phyloP scores from a whole-genome alignment of 2,797 vertebrate genomes.

The Pogoniulus pusillus region DNA sequence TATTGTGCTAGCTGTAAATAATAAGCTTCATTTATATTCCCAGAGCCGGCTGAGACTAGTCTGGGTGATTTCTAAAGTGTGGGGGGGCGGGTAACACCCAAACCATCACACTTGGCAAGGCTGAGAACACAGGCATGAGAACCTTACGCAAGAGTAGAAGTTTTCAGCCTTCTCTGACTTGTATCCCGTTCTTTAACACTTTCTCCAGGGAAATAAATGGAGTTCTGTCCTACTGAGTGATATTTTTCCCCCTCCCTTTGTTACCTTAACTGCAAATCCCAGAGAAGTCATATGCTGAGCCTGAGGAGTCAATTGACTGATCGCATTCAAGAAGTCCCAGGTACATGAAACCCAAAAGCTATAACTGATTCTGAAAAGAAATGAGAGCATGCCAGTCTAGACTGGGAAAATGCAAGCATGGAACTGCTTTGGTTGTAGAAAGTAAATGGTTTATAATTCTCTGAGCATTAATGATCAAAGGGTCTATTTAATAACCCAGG shows the following conservation, averaged over 20 bases:
- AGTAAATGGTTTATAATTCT: constrained; percentile 29
- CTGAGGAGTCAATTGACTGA: not conserved
- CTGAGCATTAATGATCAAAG: not conserved
- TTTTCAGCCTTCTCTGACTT: constrained; percentile 22
- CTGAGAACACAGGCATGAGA: not conserved
- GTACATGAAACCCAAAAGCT: constrained; percentile 21
- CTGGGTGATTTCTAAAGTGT: too few species aligned
- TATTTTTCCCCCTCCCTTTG: not conserved
- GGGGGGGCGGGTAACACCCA: too few species aligned
- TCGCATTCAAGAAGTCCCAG: not conserved
- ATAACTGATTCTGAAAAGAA: constrained; percentile 54
- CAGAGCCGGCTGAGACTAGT: too few species aligned
- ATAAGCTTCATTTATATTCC: too few species aligned
- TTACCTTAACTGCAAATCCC: constrained; percentile 39
- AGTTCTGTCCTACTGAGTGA: constrained; percentile 12
- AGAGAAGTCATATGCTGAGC: not conserved
- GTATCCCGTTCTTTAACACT: not conserved
- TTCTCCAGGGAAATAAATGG: constrained; percentile 33
- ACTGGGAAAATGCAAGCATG: constrained; percentile 4
- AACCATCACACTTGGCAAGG: too few species aligned
- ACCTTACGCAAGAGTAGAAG: not conserved
- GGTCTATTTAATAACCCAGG: not conserved
- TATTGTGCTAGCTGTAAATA: too few species aligned
- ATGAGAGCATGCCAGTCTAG: not conserved
- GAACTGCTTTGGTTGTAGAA: constrained; percentile 10